Base-by-base conservation (phyloP, 1,140 invertebrate genomes). In the Meloidogyne hapla region DNA sequence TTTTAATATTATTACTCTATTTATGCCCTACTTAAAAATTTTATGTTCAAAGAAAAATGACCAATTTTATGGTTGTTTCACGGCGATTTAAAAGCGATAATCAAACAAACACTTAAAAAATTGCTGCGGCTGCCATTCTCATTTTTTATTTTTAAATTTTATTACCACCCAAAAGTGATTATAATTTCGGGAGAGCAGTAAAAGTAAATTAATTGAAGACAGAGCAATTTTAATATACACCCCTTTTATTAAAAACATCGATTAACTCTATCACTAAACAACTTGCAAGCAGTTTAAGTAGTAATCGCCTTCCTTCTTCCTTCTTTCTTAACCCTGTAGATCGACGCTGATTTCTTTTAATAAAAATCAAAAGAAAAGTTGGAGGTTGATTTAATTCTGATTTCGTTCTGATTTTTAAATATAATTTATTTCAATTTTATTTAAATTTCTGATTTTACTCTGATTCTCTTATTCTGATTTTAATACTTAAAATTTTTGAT, bases 111-210 rank as follows among this genome's bases (percentile, higher is more conserved):
- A 33, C 33, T n/a, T 13, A 15, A 56, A 56, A 56, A 56, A 56
- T 56, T 56, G n/a, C 48, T 56, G 48, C 48, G 5, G n/a, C n/a
- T 56, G 6, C 5, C n/a, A 56, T 56, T 56, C 6, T n/a, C n/a
- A n/a, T 56, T 56, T 21, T 21, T n/a, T 9, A n/a, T 4, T 21
- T 56, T 8, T n/a, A 5, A n/a, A 56, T 56, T 56, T 56, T 56
- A 56, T 56, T 56, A 56, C 48, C 48, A 56, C 48, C 48, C 48
- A 56, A 56, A 56, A 56, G 48, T 56, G 48, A 56, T 56, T 56
- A 56, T n/a, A 56, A 56, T 6, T 33, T 56, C 48, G 48, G 48
- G 48, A 56, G 48, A 56, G 48, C 18, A 56, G 33, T 6, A 33
- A n/a, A 56, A 56, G 48, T 56, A 56, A 56, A 56, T 56, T 56